A percentile compares a stretch with the other conserved stretches of the same genome.
Evolutionary conservation across 2,113 vertebrate species (phyloP).

Genomic region (Corythaeola cristata): DNA sequence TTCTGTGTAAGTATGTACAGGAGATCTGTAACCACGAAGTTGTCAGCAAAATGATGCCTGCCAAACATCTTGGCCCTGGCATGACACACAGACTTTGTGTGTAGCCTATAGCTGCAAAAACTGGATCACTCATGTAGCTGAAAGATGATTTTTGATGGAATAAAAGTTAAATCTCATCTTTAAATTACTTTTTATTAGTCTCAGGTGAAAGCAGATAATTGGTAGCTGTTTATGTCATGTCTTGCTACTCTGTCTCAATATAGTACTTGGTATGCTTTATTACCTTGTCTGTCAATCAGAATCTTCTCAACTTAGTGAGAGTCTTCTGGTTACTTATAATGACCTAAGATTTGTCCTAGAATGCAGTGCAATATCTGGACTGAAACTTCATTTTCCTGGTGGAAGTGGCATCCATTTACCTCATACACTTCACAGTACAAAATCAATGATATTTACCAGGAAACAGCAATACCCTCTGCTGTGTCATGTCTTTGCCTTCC

Average conservation of each 20-base stretch:
- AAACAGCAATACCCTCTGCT: background rate
- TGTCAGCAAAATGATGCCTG: background rate
- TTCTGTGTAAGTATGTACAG: background rate
- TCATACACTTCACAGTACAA: accelerated
- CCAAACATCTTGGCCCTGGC: background rate
- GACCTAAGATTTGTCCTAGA: background rate
- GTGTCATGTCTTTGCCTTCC: background rate
- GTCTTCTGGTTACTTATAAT: background rate
- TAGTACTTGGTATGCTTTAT: background rate
- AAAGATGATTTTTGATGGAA: background rate
- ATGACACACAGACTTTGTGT: background rate
- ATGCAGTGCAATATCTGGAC: background rate
- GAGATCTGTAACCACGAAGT: constrained; percentile 25
- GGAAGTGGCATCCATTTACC: background rate
- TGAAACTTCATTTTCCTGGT: background rate
- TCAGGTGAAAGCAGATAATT: constrained; percentile 11
- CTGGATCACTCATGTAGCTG: background rate
- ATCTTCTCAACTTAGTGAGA: background rate
- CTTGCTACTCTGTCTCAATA: background rate
- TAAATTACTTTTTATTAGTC: constrained; percentile 28
- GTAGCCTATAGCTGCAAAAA: background rate
- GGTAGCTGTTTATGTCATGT: background rate
- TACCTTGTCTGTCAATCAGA: background rate
- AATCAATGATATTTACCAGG: background rate
- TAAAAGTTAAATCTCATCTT: background rate